A percentile compares a stretch with the other conserved stretches of the same genome.
Evolutionary conservation across 1,140 invertebrate genomes (phyloP).

Genomic region (Oedothorax gibbosus): DNA sequence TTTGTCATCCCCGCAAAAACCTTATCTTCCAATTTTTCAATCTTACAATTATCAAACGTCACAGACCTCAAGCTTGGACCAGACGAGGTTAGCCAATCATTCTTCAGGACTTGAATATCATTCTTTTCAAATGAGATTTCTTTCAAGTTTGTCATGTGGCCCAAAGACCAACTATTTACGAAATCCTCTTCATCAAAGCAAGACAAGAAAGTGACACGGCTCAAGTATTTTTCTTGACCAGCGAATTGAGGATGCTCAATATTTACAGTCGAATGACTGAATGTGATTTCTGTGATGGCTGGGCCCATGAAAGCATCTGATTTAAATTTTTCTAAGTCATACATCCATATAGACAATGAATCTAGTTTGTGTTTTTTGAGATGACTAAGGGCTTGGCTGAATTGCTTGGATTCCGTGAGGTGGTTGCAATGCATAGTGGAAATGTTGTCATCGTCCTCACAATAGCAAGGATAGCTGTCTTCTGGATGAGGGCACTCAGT

Average conservation of each 20-base stretch:
- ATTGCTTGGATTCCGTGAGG: slow-evolving; percentile 18
- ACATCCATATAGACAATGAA: slow-evolving; percentile 38
- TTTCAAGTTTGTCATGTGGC: slow-evolving; percentile 26
- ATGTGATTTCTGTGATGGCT: slow-evolving; percentile 22
- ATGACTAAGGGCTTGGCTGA: neutral
- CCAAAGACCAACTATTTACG: neutral
- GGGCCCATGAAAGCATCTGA: slow-evolving; percentile 40
- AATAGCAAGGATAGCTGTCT: slow-evolving; percentile 50
- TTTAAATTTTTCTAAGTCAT: slow-evolving; percentile 13
- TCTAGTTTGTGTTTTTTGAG: slow-evolving; percentile 16
- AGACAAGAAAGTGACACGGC: slow-evolving; percentile 40
- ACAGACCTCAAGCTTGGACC: slow-evolving; percentile 35
- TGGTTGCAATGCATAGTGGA: slow-evolving; percentile 44
- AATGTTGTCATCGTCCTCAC: slow-evolving; percentile 40
- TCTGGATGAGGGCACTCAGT: slow-evolving; percentile 43
- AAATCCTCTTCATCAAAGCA: slow-evolving; percentile 28
- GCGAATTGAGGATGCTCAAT: slow-evolving; percentile 36
- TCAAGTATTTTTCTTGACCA: slow-evolving; percentile 31
- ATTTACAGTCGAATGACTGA: slow-evolving; percentile 17
- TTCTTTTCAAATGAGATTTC: slow-evolving; percentile 43
- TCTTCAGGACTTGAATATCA: slow-evolving; percentile 27
- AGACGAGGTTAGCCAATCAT: slow-evolving; percentile 38
- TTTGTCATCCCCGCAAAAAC: slow-evolving; percentile 36
- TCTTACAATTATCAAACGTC: slow-evolving; percentile 37
- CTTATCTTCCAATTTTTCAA: slow-evolving; percentile 40